phyloP scores from a whole-genome alignment of 1,140 invertebrate species.

The Cardiocondyla obscurior region DNA sequence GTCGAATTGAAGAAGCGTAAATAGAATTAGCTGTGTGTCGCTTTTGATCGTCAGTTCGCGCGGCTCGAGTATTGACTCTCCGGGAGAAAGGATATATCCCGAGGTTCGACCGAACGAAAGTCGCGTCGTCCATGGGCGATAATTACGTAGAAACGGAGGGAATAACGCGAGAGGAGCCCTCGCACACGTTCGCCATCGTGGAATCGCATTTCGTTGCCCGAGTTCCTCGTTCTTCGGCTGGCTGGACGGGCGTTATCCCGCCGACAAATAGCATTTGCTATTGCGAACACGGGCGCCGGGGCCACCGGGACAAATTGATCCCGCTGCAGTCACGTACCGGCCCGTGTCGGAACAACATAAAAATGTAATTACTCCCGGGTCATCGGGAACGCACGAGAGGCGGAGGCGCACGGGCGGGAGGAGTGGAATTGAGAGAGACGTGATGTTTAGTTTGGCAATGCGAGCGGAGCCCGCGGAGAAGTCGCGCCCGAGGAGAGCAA shows the following conservation, averaged over 20 bases:
- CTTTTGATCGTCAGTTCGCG: background rate
- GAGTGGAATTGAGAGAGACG: slow-evolving; percentile 68
- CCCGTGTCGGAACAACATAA: slow-evolving; percentile 73
- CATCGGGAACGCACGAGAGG: slow-evolving; percentile 65
- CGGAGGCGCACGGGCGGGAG: background rate
- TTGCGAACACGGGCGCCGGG: slow-evolving; percentile 68
- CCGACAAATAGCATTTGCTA: slow-evolving; percentile 74
- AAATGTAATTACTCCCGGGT: slow-evolving; percentile 75
- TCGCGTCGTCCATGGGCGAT: slow-evolving; percentile 25
- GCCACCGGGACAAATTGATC: slow-evolving; percentile 73
- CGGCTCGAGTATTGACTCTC: background rate
- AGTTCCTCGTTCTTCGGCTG: slow-evolving; percentile 57
- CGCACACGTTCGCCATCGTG: slow-evolving; percentile 48
- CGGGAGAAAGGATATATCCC: background rate
- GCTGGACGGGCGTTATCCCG: slow-evolving; percentile 63
- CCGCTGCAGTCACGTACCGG: slow-evolving; percentile 69
- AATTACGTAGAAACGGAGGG: slow-evolving; percentile 25
- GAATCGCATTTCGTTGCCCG: slow-evolving; percentile 61
- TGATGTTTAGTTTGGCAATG: slow-evolving; percentile 72
- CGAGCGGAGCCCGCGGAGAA: slow-evolving; percentile 9
- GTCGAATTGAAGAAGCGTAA: background rate
- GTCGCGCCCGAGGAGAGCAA: background rate
- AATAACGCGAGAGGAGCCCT: slow-evolving; percentile 27
- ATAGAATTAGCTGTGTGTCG: background rate
- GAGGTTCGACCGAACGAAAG: slow-evolving; percentile 10